Evolutionary conservation across 1,140 invertebrate genomes (phyloP), one percentile per base, ranked within the genome.

Genomic region (Hermetia illucens): DNA sequence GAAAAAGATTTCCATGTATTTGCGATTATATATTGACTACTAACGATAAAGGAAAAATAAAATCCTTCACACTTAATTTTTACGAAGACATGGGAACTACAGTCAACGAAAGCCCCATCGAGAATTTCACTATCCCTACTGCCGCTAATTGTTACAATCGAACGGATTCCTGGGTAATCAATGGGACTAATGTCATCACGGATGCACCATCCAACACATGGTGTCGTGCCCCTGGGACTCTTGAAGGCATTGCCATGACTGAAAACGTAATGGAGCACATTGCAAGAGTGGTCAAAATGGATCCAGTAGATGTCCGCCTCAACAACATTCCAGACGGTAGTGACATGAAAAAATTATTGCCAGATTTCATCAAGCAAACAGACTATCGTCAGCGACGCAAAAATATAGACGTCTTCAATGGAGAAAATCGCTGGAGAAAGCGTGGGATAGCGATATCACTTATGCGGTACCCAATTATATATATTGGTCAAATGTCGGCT

Each of bases 221-320:
- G 41, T 52, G 46, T 29, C 45, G 62, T 20, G 65, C 71, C n/a
- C 76, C 77, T 41, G 30, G 30, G 5, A 13, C 12, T 5, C 30
- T 32, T 4, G 75, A 80, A 61, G 69, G 51, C 21, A 48, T 74
- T 4, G 66, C 64, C 8, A 59, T 74, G 43, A 70, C 72, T 31
- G 85, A 88, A 58, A 67, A 62, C 30, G 69, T 87, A 13, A 80
- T 89, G 70, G 82, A 88, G 44, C 75, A 80, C 50, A 76, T 86
- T 41, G 70, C 79, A 2, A 66, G 65, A 34, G 60, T 52, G 25
- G 42, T 78, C 5, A 62, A 68, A 6, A 68, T 71, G 46, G 80
- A 85, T 59, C 70, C 81, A 0, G 32, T 74, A 9, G 68, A 76
- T 25, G 67, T 83, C 0, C 58, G 69, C 44, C 35, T 73, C 17